A percentile compares a stretch with the other conserved stretches of the same genome.
phyloP scores from a whole-genome alignment of 2,797 vertebrate genomes.

The Phoebastria nigripes region DNA sequence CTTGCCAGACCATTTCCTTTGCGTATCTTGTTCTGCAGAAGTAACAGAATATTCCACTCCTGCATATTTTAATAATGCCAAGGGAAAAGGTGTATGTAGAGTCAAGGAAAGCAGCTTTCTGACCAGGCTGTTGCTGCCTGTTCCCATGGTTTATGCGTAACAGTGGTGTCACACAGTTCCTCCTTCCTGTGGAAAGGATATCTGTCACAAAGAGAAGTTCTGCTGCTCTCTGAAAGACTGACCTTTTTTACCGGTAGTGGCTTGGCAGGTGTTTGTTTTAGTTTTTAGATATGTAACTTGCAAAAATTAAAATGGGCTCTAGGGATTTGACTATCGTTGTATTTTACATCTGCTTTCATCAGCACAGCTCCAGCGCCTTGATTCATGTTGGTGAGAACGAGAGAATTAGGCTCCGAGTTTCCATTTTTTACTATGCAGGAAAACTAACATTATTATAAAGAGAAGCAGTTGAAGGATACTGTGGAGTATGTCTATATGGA shows the following conservation, averaged over 20 bases:
- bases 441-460: slow-evolving; percentile 32
- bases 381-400: background rate
- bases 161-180: background rate
- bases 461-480: background rate
- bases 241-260: background rate
- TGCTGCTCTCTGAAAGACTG: background rate
- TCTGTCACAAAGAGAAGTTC: background rate
- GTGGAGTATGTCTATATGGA: background rate
- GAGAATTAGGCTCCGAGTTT: background rate
- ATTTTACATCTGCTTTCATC: slow-evolving; percentile 13
- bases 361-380: background rate
- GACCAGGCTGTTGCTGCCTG: background rate
- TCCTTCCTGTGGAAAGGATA: background rate
- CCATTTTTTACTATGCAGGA: background rate
- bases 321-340: background rate
- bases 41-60: slow-evolving; percentile 53
- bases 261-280: slow-evolving; percentile 32
- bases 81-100: slow-evolving; percentile 22
- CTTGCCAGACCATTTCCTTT: slow-evolving; percentile 57
- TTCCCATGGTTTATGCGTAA: background rate
- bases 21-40: slow-evolving; percentile 58
- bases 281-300: background rate
- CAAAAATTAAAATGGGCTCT: background rate
- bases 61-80: slow-evolving; percentile 42
- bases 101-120: background rate